Base-by-base conservation (phyloP, 2,888 invertebrate genomes). In the Plutella xylostella region DNA sequence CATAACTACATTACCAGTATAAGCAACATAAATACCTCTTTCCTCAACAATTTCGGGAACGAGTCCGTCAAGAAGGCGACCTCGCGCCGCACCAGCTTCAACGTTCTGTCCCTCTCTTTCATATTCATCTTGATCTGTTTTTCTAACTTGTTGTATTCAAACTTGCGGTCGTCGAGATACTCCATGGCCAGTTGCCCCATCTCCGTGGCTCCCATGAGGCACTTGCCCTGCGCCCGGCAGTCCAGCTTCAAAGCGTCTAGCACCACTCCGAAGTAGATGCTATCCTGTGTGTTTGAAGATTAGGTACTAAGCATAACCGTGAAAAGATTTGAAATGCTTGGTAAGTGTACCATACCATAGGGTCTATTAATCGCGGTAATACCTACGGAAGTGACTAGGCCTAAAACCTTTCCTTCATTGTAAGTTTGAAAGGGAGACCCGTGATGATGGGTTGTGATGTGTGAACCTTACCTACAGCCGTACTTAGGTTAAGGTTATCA, bases 141-240 rank as follows among this genome's bases (percentile, higher is more conserved):
- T 53, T 89, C 87, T 49, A 90, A 60, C 42, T 76, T 78, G 54
- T 82, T 84, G 58, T 87, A 90, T 54, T 88, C 88, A 41, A 79
- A 83, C 49, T 86, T 86, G 43, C 88, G 73, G 51, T 90, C 88
- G 43, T 89, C 88, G 20, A 89, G 68, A 60, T 90, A 88, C 59
- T 90, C 90, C 54, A 87, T 85, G 1, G 89, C 89, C 1, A 89
- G 66, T 57, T 90, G 90, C 0, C 90, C 90, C 75, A 90, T 85
- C 56, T 87, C 83, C 0, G 88, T 89, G 1, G 89, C 87, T 18
- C 85, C 86, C 63, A 88, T 80, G 54, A 90, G 76, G 49, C 89
- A 86, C 55, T 85, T 85, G 35, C 87, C 86, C 65, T 90, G 90
- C 9, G 79, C 78, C 33, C 80, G 67, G 48, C 86, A 86, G 58